Percentiles rank a stretch among this genome's conserved stretches.
Conservation (phyloP, 2,797 vertebrate species). For the Naso thynnoides region DNA sequence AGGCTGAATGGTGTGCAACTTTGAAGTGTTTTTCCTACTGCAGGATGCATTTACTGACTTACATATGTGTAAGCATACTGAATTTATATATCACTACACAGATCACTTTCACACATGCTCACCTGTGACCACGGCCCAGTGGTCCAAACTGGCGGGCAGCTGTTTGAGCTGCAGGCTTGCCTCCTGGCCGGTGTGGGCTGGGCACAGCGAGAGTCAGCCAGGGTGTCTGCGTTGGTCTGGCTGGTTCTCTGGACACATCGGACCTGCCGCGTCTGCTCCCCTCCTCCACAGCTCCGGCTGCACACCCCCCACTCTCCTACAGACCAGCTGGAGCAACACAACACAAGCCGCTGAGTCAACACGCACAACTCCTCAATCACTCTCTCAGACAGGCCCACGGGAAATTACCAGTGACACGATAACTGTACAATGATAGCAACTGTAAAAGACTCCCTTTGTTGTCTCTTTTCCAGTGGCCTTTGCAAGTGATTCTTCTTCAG, state of each 20-base stretch:
- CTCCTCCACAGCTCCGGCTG: conserved; percentile 88
- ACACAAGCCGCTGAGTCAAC: conserved; percentile 69
- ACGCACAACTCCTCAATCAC: conserved; percentile 53
- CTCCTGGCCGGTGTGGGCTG: conserved; percentile 73
- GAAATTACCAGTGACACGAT: conserved; percentile 46
- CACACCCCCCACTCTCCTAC: conserved; percentile 89
- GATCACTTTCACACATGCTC: conserved; percentile 41
- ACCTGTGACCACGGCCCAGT: conserved; percentile 91
- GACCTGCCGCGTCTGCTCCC: conserved; percentile 85
- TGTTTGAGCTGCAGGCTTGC: conserved; percentile 85
- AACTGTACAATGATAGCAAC: conserved; percentile 26
- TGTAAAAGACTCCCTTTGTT: not conserved
- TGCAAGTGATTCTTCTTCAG: not conserved
- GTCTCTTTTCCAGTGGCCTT: conserved; percentile 1
- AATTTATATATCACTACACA: not conserved
- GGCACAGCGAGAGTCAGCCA: conserved; percentile 79
- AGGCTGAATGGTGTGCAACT: conserved; percentile 11
- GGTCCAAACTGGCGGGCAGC: conserved; percentile 89
- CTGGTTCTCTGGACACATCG: conserved; percentile 83
- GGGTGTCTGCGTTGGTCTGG: conserved; percentile 69
- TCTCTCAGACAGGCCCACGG: conserved; percentile 38
- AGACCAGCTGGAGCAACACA: conserved; percentile 88
- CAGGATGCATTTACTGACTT: not conserved
- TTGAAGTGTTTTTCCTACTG: conserved; percentile 19
- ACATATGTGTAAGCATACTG: not conserved